Evolutionary conservation across 2,113 vertebrate genomes (phyloP), one percentile per base, ranked within the genome.

Genomic region (Falcunculus frontatus): DNA sequence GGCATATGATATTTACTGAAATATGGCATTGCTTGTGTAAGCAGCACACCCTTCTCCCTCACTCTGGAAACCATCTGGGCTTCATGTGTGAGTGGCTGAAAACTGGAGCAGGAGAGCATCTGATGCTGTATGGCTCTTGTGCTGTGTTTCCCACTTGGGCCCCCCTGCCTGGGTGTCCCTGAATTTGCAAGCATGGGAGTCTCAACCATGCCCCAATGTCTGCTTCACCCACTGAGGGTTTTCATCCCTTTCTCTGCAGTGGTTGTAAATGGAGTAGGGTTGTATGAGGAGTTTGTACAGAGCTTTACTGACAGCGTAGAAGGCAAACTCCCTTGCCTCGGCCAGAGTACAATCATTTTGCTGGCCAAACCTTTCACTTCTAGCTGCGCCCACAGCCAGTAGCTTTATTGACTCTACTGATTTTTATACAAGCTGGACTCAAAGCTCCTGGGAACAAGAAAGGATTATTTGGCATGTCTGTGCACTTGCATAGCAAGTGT

Each of bases 1-100:
- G 95, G 94, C 96, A 93, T 91, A 91, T 91, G 94, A 96, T 96
- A 91, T 96, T 96, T 95, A 89, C 93, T 91, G 78, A 96, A 97
- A 95, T 92, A 91, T 84, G 95, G 88, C 78, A 91, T 91, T 94
- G 91, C 89, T 87, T 91, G 88, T 93, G 75, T 91, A 92, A 96
- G 84, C 84, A 93, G 65, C 78, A 77, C 62, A 84, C 94, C 90
- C 93, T 91, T 96, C 95, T 97, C 75, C 73, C 29, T 95, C 80
- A 56, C 94, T 87, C 92, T 96, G 91, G 82, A 89, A 95, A 59
- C 94, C 96, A 96, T 96, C 95, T 97, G 97, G 96, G 89, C 75
- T 86, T 97, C 95, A 88, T 93, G 88, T 97, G 81, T 1, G 37
- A 93, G 92, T 0, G 12, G 95, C 29, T 91, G 55, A 91, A 67